Percentiles rank a stretch among this genome's conserved stretches.
phyloP scores from a whole-genome alignment of 2,797 vertebrate species.

The Chaenodraco wilsoni region DNA sequence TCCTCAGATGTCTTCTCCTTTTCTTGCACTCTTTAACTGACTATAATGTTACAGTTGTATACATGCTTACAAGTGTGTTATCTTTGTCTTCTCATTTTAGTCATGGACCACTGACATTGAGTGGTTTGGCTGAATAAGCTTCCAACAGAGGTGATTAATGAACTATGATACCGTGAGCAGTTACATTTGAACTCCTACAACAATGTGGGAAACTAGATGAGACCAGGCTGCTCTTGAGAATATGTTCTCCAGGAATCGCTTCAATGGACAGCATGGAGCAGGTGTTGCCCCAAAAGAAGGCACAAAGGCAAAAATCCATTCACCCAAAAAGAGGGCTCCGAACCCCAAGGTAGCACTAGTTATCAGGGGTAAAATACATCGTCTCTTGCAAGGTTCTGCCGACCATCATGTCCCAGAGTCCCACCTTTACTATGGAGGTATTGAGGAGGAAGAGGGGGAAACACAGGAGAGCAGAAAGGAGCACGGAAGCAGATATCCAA shows the following conservation, averaged over 20 bases:
- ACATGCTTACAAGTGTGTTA: conserved; percentile 26
- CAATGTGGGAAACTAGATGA: conserved; percentile 59
- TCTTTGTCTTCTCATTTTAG: conserved; percentile 65
- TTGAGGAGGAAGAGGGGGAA: conserved; percentile 82
- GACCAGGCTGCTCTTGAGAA: conserved; percentile 53
- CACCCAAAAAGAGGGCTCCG: conserved; percentile 83
- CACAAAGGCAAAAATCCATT: conserved; percentile 81
- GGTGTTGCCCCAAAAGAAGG: conserved; percentile 79
- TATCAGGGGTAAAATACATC: conserved; percentile 90
- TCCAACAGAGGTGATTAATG: conserved; percentile 17
- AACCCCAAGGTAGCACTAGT: conserved; percentile 85
- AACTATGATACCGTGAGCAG: conserved; percentile 33
- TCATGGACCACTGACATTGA: conserved; percentile 54
- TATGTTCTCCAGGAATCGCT: conserved; percentile 89
- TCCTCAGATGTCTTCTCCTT: conserved; percentile 43
- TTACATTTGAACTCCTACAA: conserved; percentile 39
- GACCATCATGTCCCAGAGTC: conserved; percentile 83
- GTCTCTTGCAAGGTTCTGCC: conserved; percentile 87
- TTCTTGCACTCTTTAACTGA: background rate
- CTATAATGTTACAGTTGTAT: conserved; percentile 2
- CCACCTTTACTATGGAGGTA: conserved; percentile 83
- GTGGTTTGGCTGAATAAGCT: conserved; percentile 36
- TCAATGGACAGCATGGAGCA: conserved; percentile 86
- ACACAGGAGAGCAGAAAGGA: conserved; percentile 71
- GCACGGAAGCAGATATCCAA: conserved; percentile 53